Evolutionary conservation across 2,888 invertebrate genomes (phyloP).

Genomic region (Machimus atricapillus): DNA sequence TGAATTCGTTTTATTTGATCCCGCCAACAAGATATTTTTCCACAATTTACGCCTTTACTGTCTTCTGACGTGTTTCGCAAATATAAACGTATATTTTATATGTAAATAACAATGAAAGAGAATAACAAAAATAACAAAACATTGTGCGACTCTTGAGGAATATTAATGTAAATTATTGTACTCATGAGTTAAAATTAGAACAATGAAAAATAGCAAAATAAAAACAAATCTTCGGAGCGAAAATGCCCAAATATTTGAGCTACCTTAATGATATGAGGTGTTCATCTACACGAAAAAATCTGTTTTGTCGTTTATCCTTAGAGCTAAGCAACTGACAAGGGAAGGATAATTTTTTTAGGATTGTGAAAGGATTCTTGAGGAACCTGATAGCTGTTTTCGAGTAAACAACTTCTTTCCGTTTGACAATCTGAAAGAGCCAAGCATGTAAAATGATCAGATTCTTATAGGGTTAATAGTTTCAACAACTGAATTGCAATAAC

Average conservation of each 20-base stretch:
- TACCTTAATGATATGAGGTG: neutral
- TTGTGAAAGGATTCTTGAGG: neutral
- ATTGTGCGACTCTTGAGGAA: conserved; percentile 13
- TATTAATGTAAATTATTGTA: neutral
- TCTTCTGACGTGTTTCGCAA: neutral
- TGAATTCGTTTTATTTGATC: conserved; percentile 3
- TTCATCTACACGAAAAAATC: neutral
- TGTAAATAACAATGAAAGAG: neutral
- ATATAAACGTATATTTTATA: neutral
- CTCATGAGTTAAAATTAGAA: neutral
- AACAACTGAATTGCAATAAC: conserved; percentile 20
- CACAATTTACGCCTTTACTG: neutral
- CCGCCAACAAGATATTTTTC: conserved; percentile 9
- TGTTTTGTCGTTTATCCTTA: neutral
- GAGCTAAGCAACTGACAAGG: neutral
- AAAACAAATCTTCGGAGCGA: neutral
- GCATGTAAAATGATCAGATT: neutral
- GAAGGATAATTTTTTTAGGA: neutral
- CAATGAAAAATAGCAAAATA: neutral
- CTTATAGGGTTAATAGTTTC: conserved; percentile 7
- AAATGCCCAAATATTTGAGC: neutral
- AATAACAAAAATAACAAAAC: neutral
- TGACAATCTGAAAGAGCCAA: neutral
- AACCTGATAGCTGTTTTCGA: neutral
- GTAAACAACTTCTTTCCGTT: neutral